Evolutionary conservation across 2,888 invertebrate genomes (phyloP).

Genomic region (Cerastis leucographa): DNA sequence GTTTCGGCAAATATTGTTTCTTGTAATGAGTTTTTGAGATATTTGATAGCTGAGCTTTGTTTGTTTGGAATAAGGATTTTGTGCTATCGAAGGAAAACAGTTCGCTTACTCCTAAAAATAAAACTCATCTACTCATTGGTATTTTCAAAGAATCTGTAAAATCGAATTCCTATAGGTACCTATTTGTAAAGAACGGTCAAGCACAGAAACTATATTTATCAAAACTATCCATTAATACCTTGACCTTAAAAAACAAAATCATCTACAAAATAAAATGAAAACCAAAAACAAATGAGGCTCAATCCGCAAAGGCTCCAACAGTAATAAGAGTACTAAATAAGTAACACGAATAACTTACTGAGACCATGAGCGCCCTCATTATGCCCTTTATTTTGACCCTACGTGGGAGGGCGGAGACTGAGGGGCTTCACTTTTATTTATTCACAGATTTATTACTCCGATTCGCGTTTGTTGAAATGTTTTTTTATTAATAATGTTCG

Average conservation of each 20-base stretch:
- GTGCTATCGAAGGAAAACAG: slow-evolving; percentile 1
- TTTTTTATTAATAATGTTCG: slow-evolving; percentile 44
- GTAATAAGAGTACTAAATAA: slow-evolving; percentile 70
- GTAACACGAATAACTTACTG: slow-evolving; percentile 68
- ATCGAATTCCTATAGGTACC: no score
- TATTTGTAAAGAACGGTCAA: no score
- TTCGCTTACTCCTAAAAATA: not conserved
- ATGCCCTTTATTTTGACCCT: slow-evolving; percentile 74
- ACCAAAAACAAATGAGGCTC: slow-evolving; percentile 65
- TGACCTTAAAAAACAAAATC: slow-evolving; percentile 35
- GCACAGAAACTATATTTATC: not conserved
- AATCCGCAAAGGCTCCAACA: slow-evolving; percentile 60
- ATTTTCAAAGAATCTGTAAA: not conserved
- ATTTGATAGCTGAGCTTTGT: slow-evolving; percentile 34
- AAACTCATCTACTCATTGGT: not conserved
- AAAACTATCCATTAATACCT: slow-evolving; percentile 9
- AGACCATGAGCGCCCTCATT: slow-evolving; percentile 71
- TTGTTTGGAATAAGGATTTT: slow-evolving; percentile 20
- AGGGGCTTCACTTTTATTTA: slow-evolving; percentile 73
- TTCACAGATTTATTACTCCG: slow-evolving; percentile 74
- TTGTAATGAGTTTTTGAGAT: slow-evolving; percentile 52
- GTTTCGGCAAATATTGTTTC: slow-evolving; percentile 53
- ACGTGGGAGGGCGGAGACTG: slow-evolving; percentile 77
- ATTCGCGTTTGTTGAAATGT: slow-evolving; percentile 54
- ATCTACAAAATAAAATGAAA: slow-evolving; percentile 63